Evolutionary conservation across 2,888 invertebrate genomes (phyloP), one percentile per base, ranked within the genome.

Genomic region (Melikaiella ostensackeni): DNA sequence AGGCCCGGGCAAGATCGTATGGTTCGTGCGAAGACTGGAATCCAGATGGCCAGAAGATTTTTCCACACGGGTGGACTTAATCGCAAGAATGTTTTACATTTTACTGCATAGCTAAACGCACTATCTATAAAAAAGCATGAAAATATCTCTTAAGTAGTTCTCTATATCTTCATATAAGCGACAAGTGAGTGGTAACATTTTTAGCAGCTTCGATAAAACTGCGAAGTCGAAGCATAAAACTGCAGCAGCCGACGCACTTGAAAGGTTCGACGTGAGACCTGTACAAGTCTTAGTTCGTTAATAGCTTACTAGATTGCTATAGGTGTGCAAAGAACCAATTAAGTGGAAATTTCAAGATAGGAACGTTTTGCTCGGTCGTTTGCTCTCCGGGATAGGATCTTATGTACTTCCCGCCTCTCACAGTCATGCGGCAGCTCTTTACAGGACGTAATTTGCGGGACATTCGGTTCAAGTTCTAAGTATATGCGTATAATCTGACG

Each of bases 281-380:
- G 83, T 82, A 82, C 80, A 82, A 82, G 83, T 85, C 84, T 85
- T 84, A 82, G 83, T 84, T 84, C 85, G 83, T 84, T 86, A 85
- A 85, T 82, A 82, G 80, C 78, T 76, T 82, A 83, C 80, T 76
- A 81, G 83, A 80, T 83, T 83, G 85, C 84, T 83, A 84, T 84
- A 84, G 85, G 85, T 84, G 84, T 82, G 83, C 85, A 84, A 86
- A 85, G 85, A 86, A 87, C 86, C 87, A 87, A 88, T 88, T 88
- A 87, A 86, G 82, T 85, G 84, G 81, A 85, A 86, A 85, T 82
- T 82, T 80, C 77, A 79, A 83, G 84, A 84, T 85, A 85, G 82
- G 77, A 76, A 82, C 80, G 81, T 82, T 83, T 85, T 80, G 80
- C 80, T 84, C 81, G 82, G 83, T 85, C 83, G 81, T 85, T 84